Base-by-base conservation (phyloP, 2,888 invertebrate genomes). In the Cabera pusaria region DNA sequence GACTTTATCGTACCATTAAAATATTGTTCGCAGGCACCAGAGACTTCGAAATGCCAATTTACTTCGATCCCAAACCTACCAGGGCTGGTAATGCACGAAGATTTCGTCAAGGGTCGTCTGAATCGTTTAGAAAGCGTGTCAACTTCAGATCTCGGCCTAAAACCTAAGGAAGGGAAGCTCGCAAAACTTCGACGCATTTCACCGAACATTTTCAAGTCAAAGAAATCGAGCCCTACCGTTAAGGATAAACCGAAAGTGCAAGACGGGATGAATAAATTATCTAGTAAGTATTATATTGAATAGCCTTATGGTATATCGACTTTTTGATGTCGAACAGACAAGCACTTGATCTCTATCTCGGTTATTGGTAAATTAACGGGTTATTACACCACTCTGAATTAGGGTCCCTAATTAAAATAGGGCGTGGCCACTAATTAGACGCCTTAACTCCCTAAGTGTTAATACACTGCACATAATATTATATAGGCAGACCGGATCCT, bases 21-120 rank as follows among this genome's bases (percentile, higher is more conserved):
- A 14, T 4, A 14, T 14, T n/a, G n/a, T n/a, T n/a, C n/a, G n/a
- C 59, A 87, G 87, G 72, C 61, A 4, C 21, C 64, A 17, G 86
- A 86, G 43, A 44, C 59, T 7, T 52, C 72, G 0, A 86, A 75
- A 58, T 41, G 64, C 2, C 85, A 87, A 51, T 87, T 80, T 34
- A 74, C 79, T 1, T 88, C 87, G 0, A 86, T 83, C 32, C 87
- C 87, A 0, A 87, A 87, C 36, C 57, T 88, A 6, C 76, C 79
- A 0, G 69, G 67, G 0, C 32, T 72, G 10, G 35, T 44, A 5
- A 47, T 54, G 0, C 64, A 62, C 1, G 76, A 81, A 3, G 75
- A 77, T 9, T 50, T 62, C 1, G 41, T 58, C 0, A 81, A 74
- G 42, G 63, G 51, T 18, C 63, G 50, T 7, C 44, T 81, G 3